Evolutionary conservation across 2,888 invertebrate species (phyloP), one percentile per base, ranked within the genome.

Genomic region (Drepana falcataria): DNA sequence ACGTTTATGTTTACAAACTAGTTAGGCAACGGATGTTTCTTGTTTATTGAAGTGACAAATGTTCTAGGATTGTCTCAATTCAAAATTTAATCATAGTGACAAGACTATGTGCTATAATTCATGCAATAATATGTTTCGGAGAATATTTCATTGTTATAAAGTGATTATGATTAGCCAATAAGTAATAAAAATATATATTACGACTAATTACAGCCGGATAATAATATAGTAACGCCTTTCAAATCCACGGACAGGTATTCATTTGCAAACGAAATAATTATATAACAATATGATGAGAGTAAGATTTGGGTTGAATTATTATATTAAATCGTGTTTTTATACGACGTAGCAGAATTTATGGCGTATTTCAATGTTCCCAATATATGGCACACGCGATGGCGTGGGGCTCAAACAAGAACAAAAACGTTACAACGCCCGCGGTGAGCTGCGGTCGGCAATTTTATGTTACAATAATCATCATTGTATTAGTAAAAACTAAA

Each of bases 1-100:
- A 83, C 85, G 83, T 86, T 84, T 73, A 73, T 73, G 77, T 79
- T 79, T 78, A 81, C 80, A 80, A 83, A 80, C 84, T 80, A 77
- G 83, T 83, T 79, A 74, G 73, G 71, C 74, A 76, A 75, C 81
- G 80, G 81, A 82, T 79, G 78, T 81, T 72, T 75, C 75, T 74
- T 67, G 74, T 80, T 68, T 59, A 65, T 68, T 65, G 61, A 61
- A 60, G 60, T 71, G 75, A 79, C 75, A 82, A 79, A 79, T 75
- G 71, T 75, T 72, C 66, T 72, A 66, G 71, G 66, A 77, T 77
- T 77, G 75, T 75, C 69, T 56, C 59, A 60, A 59, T 58, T 58
- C 35, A 41, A 33, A 41, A 41, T 5, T 33, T 37, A 44, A 9
- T 9, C 9, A 6, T 44, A 9, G 44, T 35, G 21, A 49, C 40